Evolutionary conservation across 2,113 vertebrate species (phyloP).

Genomic region (Cyanistes caeruleus): DNA sequence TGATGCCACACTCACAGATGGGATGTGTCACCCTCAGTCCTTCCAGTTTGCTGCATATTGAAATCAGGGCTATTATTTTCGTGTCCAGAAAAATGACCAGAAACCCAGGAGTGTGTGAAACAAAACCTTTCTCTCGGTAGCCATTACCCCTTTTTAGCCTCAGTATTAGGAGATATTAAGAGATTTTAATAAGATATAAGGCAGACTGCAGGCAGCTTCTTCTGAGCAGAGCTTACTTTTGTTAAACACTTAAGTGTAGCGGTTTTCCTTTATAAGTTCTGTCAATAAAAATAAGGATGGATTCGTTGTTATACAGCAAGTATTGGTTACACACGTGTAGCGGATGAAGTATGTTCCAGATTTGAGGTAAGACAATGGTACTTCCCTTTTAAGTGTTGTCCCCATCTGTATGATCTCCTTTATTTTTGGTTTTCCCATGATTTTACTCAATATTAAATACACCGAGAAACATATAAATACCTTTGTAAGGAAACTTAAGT

Average conservation of each 20-base stretch:
- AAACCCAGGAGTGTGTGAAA: background rate
- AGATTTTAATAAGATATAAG: background rate
- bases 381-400: background rate
- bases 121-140: background rate
- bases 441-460: background rate
- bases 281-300: background rate
- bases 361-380: rapidly evolving
- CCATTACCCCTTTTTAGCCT: background rate
- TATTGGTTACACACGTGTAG: background rate
- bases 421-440: background rate
- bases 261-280: background rate
- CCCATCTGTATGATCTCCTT: background rate
- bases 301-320: background rate
- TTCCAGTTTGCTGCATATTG: background rate
- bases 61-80: background rate
- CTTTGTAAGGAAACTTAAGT: background rate
- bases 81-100: background rate
- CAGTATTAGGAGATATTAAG: background rate
- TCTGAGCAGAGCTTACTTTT: background rate
- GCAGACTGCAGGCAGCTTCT: background rate
- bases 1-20: rapidly evolving
- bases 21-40: background rate
- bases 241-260: background rate
- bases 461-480: background rate
- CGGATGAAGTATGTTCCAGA: background rate